Evolutionary conservation across 2,113 vertebrate species (phyloP).

Genomic region (Lophura nycthemera): DNA sequence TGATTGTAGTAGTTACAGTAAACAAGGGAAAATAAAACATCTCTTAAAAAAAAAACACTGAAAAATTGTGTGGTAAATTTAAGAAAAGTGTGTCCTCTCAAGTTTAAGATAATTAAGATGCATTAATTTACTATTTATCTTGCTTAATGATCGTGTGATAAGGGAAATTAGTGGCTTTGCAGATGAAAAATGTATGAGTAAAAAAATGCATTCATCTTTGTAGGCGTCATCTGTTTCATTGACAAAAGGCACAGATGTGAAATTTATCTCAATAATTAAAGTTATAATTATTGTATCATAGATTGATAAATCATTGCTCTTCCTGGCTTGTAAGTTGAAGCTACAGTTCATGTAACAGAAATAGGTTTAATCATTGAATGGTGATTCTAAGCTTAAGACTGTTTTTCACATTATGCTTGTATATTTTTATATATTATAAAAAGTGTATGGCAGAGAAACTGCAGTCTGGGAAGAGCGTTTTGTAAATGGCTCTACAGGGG

Average conservation of each 20-base stretch:
- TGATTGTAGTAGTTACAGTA: not conserved
- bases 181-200: constrained; percentile 63
- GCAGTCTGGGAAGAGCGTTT: not conserved
- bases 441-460: not conserved
- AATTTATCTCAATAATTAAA: constrained; percentile 79
- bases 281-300: constrained; percentile 77
- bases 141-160: constrained; percentile 39
- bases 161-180: constrained; percentile 44
- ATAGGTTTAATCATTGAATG: constrained; percentile 13
- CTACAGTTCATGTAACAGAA: constrained; percentile 54
- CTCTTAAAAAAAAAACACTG: not conserved
- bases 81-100: not conserved
- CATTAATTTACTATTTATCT: constrained; percentile 24
- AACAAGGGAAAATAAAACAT: not conserved
- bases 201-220: constrained; percentile 59
- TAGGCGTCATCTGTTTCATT: constrained; percentile 54
- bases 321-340: constrained; percentile 42
- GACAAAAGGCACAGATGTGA: constrained; percentile 75
- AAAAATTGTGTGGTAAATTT: not conserved
- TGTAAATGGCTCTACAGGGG: not conserved
- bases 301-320: constrained; percentile 63
- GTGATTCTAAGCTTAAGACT: constrained; percentile 27
- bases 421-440: not conserved
- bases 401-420: too few species aligned
- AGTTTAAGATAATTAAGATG: constrained; percentile 15